Percentiles rank a stretch among this genome's conserved stretches.
Evolutionary conservation across 1,140 invertebrate species (phyloP).

Genomic region (Drosophila virilis): DNA sequence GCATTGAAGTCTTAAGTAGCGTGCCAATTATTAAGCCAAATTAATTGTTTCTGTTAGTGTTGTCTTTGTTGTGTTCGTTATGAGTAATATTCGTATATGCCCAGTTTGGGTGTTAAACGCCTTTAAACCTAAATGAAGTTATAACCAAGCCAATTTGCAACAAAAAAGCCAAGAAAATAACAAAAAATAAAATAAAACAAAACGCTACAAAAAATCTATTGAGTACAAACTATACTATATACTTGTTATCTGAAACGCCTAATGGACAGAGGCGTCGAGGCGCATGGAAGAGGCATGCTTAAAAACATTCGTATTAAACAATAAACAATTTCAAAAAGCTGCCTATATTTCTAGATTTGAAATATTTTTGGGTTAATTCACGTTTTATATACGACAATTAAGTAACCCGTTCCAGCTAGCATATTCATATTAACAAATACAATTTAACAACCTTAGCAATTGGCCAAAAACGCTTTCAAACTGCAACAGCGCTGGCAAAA

Average conservation of each 20-base stretch:
- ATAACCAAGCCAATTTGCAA: conserved; percentile 67
- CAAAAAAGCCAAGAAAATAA: conserved; percentile 22
- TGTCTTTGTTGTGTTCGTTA: conserved; percentile 30
- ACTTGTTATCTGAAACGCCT: conserved; percentile 6
- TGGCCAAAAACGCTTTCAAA: conserved; percentile 45
- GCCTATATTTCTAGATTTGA: conserved; percentile 16
- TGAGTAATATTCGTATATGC: conserved; percentile 15
- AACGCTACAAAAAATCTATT: conserved; percentile 30
- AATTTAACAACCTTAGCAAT: conserved; percentile 40
- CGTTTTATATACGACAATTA: not conserved
- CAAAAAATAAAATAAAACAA: conserved; percentile 6
- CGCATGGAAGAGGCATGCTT: conserved; percentile 43
- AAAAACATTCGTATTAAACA: conserved; percentile 36
- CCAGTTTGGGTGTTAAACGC: conserved; percentile 18
- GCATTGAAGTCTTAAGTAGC: conserved; percentile 9
- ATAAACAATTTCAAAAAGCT: conserved; percentile 38
- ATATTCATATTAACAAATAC: conserved; percentile 26
- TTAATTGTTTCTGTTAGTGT: conserved; percentile 29
- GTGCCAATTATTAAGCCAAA: conserved; percentile 33
- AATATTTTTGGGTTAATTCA: not conserved
- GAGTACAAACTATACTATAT: conserved; percentile 12
- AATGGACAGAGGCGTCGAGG: conserved; percentile 9
- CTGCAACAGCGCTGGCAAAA: conserved; percentile 44
- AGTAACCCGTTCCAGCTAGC: conserved; percentile 17
- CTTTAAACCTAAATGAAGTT: conserved; percentile 39